Conservation (phyloP, 2,888 invertebrate species). For the Drosophila niveifrons region DNA sequence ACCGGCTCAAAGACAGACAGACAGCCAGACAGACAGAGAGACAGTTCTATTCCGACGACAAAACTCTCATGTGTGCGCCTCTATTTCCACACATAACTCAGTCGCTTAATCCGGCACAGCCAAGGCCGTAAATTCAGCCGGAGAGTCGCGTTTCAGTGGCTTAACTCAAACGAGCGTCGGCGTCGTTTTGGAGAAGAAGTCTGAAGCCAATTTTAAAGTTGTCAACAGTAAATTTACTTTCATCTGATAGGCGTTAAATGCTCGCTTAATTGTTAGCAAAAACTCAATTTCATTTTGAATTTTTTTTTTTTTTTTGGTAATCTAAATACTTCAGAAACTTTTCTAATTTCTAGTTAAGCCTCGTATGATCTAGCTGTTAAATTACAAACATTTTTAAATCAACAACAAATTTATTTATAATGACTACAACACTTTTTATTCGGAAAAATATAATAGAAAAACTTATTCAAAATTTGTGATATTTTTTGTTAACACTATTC, state of each 20-base stretch:
- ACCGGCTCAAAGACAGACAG: constrained; percentile 35
- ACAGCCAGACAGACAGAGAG: constrained; percentile 36
- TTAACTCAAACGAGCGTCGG: constrained; percentile 51
- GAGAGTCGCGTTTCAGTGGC: constrained; percentile 55
- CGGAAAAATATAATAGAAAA: no score
- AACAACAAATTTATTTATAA: no score
- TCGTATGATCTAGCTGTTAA: no score
- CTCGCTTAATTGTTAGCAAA: constrained; percentile 29
- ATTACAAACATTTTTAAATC: no score
- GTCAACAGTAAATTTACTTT: constrained; percentile 44
- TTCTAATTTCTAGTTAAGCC: neutral
- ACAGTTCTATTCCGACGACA: constrained; percentile 42
- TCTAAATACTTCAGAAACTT: neutral
- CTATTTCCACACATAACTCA: constrained; percentile 57
- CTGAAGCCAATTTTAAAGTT: constrained; percentile 64
- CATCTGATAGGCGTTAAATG: constrained; percentile 38
- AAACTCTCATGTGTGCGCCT: constrained; percentile 39
- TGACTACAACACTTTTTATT: no score
- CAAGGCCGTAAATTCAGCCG: constrained; percentile 60
- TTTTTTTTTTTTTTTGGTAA: neutral
- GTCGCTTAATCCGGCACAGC: constrained; percentile 51
- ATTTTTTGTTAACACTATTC: no score
- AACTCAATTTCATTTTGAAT: constrained; percentile 4
- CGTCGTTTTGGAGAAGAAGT: constrained; percentile 11
- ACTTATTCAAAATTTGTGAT: no score